Base-by-base conservation (phyloP, 2,797 vertebrate genomes). In the Taeniopygia guttata region DNA sequence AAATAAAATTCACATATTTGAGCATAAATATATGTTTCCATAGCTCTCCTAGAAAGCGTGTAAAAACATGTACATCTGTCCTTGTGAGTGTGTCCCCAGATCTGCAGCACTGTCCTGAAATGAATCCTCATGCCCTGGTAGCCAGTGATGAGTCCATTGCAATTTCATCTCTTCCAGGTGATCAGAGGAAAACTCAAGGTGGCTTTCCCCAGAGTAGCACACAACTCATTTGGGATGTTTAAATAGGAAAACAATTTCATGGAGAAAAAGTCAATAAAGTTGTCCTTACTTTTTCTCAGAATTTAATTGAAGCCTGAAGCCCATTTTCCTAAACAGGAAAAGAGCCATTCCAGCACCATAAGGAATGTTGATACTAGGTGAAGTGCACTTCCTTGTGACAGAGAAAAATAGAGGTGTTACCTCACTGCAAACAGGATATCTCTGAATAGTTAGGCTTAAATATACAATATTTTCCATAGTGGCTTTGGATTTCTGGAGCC, bases 381-480 rank as follows among this genome's bases (percentile, higher is more conserved):
- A 96, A 96, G 87, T 95, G 87, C 87, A 95, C 94, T 97, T 97
- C 96, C 96, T 97, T 27, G 58, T 92, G 92, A 89, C 95, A 93
- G 81, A 94, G 91, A 94, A 90, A 95, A 97, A 95, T 88, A 95
- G 95, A 97, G 94, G 94, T 96, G 92, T 94, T 96, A 95, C 93
- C 93, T 96, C 94, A 93, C 27, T 95, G 86, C 96, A 96, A 95
- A 96, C 97, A 97, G 97, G 96, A 97, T 97, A 95, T 96, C 96
- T 96, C 89, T 92, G 90, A 97, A 96, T 96, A 97, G 96, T 94
- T 82, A 59, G 93, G 81, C 96, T 97, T 96, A 96, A 97, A 96
- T 96, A 97, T 94, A 96, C 87, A 82, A 30, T 66, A 78, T 94
- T 96, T 96, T 96, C 95, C 95, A 90, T 80, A 55, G 93, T 86